Evolutionary conservation across 37 sponge, comb jelly and placozoan species (phyloP), one percentile per base, ranked within the genome.

Genomic region (Eunapius fragilis): DNA sequence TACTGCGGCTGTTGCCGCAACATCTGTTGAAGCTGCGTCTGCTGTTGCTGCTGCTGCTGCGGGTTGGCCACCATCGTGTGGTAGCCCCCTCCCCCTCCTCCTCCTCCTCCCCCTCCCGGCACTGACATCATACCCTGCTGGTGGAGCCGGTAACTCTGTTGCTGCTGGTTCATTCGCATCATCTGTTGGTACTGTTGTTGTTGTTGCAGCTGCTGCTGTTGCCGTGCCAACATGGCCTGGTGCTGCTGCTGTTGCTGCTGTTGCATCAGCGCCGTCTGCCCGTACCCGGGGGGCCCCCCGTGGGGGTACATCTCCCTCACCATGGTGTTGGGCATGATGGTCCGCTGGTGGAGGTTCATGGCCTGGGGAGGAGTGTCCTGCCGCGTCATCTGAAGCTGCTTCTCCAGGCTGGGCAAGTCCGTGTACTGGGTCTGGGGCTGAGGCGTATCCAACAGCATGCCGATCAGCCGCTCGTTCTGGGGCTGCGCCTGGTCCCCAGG

Each of bases 1-100:
- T 75, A 75, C 82, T 70, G 81, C 70, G 82, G 91, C 30, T 78
- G 67, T 41, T 69, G 80, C 47, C 37, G 30, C 0, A 25, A 48
- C 76, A 34, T 37, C 77, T 69, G 25, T 32, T 58, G 77, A 37
- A 32, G 76, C 30, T 69, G 78, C 11, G 58, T 37, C 31, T 76
- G 76, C 32, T 41, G 37, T 17, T 76, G 35, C 37, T n/a, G n/a
- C 31, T n/a, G 37, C 22, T 76, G 76, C 2, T 7, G 76, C 9
- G 76, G 0, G 76, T 76, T 76, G n/a, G 35, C 35, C 41, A 3
- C 17, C 34, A 31, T 34, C 45, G 35, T 35, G 31, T 72, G 73
- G 31, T 30, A 32, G 14, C 73, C 31, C 0, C 12, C 31, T 13
- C 31, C 30, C 13, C 73, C 73, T 30, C 31, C 30, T 11, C 30